Conservation (phyloP, 1,140 invertebrate species). For the Coptotermes formosanus region DNA sequence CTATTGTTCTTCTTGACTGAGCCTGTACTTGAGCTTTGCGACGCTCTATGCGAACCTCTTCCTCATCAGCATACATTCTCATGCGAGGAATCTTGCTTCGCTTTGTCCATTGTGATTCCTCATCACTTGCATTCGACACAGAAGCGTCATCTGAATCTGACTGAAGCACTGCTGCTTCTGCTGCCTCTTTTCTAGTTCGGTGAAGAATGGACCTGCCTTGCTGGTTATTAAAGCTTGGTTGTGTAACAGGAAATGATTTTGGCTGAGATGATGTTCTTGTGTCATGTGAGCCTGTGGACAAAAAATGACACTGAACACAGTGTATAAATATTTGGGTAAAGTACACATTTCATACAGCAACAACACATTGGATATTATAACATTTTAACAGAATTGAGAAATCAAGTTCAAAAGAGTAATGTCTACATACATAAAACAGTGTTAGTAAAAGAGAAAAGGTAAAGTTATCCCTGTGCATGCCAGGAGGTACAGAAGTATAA, state of each 20-base stretch:
- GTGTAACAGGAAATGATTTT: conserved; percentile 24
- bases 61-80: conserved; percentile 87
- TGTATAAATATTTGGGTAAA: too few species aligned
- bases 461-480: too few species aligned
- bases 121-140: conserved; percentile 46
- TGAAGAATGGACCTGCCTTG: conserved; percentile 25
- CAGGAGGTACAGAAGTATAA: too few species aligned
- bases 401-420: too few species aligned
- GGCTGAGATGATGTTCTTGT: neutral
- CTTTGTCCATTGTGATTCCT: conserved; percentile 54
- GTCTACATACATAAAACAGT: too few species aligned
- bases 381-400: too few species aligned
- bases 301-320: neutral
- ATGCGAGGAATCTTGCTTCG: conserved; percentile 68
- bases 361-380: too few species aligned
- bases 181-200: conserved; percentile 20
- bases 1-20: neutral
- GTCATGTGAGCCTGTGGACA: neutral
- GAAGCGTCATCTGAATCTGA: conserved; percentile 40
- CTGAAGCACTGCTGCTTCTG: conserved; percentile 41
- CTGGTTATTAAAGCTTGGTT: neutral
- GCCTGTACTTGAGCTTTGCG: neutral
- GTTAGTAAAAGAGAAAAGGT: too few species aligned
- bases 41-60: conserved; percentile 62
- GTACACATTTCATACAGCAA: too few species aligned